Conservation (phyloP, 2,888 invertebrate species). For the Erebia ligea region DNA sequence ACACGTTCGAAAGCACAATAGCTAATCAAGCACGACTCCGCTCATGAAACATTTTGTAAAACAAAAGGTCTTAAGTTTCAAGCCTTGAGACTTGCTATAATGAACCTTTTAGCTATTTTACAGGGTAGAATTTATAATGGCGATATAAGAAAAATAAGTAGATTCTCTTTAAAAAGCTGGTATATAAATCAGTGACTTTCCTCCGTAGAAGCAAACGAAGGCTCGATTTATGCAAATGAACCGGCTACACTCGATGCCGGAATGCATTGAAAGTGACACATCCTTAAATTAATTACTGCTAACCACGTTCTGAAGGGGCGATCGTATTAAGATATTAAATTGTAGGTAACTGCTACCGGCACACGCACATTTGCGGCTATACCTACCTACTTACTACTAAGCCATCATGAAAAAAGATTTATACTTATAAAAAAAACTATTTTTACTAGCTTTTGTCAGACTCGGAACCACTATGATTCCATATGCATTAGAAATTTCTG, state of each 20-base stretch:
- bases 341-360: slow-evolving; percentile 21
- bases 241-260: slow-evolving; percentile 34
- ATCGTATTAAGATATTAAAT: slow-evolving; percentile 36
- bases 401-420: background rate
- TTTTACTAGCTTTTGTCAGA: no score
- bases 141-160: slow-evolving; percentile 12
- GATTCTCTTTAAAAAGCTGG: slow-evolving; percentile 32
- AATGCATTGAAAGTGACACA: slow-evolving; percentile 39
- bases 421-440: no score
- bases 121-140: slow-evolving; percentile 25
- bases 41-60: slow-evolving; percentile 31
- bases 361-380: slow-evolving; percentile 12
- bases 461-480: background rate
- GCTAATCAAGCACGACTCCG: slow-evolving; percentile 44
- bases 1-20: slow-evolving; percentile 44
- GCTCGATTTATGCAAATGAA: slow-evolving; percentile 47
- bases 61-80: slow-evolving; percentile 16
- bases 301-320: slow-evolving; percentile 28
- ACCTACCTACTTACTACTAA: no score
- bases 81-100: slow-evolving; percentile 3
- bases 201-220: slow-evolving; percentile 40
- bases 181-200: slow-evolving; percentile 45
- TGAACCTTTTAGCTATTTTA: slow-evolving; percentile 7
- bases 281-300: slow-evolving; percentile 39
- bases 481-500: no score